Conservation (phyloP, 2,797 vertebrate species). For the Erpetoichthys calabaricus region DNA sequence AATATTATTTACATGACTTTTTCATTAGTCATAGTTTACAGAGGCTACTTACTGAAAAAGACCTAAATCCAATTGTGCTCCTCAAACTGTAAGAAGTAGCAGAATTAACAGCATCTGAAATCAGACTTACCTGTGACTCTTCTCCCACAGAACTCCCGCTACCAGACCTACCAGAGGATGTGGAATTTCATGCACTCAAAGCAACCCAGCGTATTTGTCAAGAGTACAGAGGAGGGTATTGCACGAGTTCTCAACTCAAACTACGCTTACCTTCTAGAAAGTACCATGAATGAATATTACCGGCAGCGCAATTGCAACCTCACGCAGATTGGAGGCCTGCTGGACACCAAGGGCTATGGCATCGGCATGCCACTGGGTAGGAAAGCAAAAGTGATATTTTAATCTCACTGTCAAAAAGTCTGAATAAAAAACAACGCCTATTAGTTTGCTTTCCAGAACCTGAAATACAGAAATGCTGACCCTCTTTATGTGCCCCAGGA, state of each 20-base stretch:
- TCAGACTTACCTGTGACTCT: not conserved
- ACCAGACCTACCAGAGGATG: conserved; percentile 96
- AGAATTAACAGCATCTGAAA: too few relatives aligned
- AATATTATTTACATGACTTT: not conserved
- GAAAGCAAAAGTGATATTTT: conserved; percentile 28
- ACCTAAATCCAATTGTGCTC: too few relatives aligned
- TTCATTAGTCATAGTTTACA: not conserved
- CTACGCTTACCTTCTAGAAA: conserved; percentile 93
- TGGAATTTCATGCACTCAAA: conserved; percentile 98
- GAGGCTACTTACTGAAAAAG: not conserved
- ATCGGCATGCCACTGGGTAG: conserved; percentile 96
- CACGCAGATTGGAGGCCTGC: conserved; percentile 89
- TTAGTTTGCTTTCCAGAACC: too few relatives aligned
- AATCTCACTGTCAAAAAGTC: too few relatives aligned
- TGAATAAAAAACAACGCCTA: too few relatives aligned
- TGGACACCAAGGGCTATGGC: conserved; percentile 98
- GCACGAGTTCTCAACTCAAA: conserved; percentile 90
- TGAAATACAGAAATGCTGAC: too few relatives aligned
- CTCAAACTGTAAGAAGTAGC: too few relatives aligned
- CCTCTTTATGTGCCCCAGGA: conserved; percentile 38
- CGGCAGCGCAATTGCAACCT: conserved; percentile 94
- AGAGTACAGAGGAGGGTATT: conserved; percentile 94
- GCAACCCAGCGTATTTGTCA: conserved; percentile 91
- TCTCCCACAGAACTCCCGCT: conserved; percentile 72
- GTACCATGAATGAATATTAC: conserved; percentile 97